phyloP scores from a whole-genome alignment of 2,113 vertebrate genomes.

The Corythaeola cristata region DNA sequence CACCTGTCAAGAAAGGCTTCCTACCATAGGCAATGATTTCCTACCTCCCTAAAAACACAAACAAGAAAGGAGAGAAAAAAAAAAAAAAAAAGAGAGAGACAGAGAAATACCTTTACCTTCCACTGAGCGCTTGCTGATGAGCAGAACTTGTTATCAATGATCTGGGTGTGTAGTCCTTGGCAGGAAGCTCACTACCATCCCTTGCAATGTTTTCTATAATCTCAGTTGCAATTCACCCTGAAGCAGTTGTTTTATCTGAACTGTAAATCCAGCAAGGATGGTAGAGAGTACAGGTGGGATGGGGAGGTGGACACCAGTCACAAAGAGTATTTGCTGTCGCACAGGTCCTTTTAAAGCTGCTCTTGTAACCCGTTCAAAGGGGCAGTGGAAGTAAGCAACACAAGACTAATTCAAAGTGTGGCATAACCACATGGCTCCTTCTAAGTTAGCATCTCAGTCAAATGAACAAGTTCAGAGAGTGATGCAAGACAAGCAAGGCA shows the following conservation, averaged over 20 bases:
- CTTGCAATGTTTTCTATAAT: neutral
- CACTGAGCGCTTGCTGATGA: neutral
- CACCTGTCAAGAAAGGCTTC: neutral
- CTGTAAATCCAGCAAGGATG: neutral
- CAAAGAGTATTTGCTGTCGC: neutral
- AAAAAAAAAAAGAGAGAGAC: neutral
- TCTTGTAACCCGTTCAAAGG: neutral
- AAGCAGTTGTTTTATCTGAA: neutral
- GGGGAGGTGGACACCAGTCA: neutral
- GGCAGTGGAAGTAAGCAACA: neutral
- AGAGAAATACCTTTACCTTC: neutral
- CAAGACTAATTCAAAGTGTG: neutral
- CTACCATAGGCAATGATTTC: rapidly evolving
- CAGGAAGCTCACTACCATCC: slow-evolving; percentile 6
- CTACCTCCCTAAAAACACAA: neutral
- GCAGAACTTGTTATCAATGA: neutral
- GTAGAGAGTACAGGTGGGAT: neutral
- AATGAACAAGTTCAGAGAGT: neutral
- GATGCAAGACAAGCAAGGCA: neutral
- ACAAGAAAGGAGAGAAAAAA: neutral
- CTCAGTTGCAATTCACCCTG: neutral
- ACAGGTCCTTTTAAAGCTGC: neutral
- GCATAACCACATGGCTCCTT: neutral
- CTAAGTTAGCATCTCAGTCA: neutral
- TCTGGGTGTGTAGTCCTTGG: neutral